Base-by-base conservation (phyloP, 2,113 vertebrate genomes). In the Pterophyllum scalare region DNA sequence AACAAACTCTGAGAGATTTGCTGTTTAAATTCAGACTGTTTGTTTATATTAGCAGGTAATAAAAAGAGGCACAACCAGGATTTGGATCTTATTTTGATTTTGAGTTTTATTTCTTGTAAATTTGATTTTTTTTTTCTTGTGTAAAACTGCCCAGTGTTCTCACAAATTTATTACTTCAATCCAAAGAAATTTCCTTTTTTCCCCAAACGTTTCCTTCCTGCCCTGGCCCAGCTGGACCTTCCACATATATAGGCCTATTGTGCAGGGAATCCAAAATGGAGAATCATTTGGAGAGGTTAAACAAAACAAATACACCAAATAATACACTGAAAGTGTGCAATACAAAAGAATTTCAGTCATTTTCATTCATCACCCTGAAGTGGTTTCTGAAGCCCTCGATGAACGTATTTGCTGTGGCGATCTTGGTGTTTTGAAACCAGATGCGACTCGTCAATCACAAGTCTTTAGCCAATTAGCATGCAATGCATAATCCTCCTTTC, bases 321-420 rank as follows among this genome's bases (percentile, higher is more conserved):
- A 33, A 33, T 33, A 33, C 6, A 26, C 62, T 67, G 43, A 0
- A 0, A 26, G 8, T 7, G 3, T 26, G 14, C 22, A 26, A 2
- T 22, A 19, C 22, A 24, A 46, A 22, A 15, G 3, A 0, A 67
- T 46, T 46, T 67, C 5, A 17, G 22, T 43, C 24, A 43, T 24
- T 19, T 67, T 26, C 5, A 40, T 67, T 17, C n/a, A 10, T 43
- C 0, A 35, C 60, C 31, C 19, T 65, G 43, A 6, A 33, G 7
- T 40, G 38, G 10, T 40, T 2, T 40, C 9, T 43, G 40, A 4
- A 43, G 12, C 22, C 22, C 15, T 24, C 22, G 8, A 65, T 43
- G 24, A 67, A 1, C 4, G 24, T 65, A 46, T 46, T 40, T 5
- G 9, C 43, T 3, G 2, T 14, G 5, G 4, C 13, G 1, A 46